Evolutionary conservation across 2,888 invertebrate genomes (phyloP), one percentile per base, ranked within the genome.

Genomic region (Miltochrista miniata): DNA sequence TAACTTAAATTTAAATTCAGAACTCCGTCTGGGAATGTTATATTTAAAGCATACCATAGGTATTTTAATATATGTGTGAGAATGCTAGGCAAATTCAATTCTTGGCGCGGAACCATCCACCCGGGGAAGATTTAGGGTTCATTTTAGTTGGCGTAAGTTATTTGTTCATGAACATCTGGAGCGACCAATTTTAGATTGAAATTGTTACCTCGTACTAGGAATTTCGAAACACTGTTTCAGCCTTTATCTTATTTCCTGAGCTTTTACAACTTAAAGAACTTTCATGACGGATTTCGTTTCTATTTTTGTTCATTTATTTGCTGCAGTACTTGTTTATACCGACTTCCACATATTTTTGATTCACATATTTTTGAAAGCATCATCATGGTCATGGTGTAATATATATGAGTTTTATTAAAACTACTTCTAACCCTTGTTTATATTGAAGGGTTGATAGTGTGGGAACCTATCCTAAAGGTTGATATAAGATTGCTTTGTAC

Each of bases 161-260:
- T 87, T 85, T 80, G 80, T 79, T 82, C 81, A 81, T 80, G 83
- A 89, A 87, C 89, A 89, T 87, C 87, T 87, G 88, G 82, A 80
- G 78, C 74, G 68, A 74, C 75, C 74, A 76, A 81, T 81, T 82
- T 81, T 75, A 81, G 79, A 83, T 81, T 82, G 85, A 81, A 85
- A 83, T 81, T 71, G 80, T 81, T 77, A 76, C 77, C 70, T 76
- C 70, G 69, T 75, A 72, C 67, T 67, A 73, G 72, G 71, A 70
- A 81, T 82, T 81, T 80, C 76, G 71, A 78, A 81, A 79, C 74
- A 79, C 80, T 61, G 59, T 56, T n/a, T 69, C 55, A 41, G 51
- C 50, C 54, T 54, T 69, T 66, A 55, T 72, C 58, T 63, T 65
- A 52, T 42, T 45, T 34, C 37, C 24, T 48, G 13, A 35, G 48